Evolutionary conservation across 2,113 vertebrate genomes (phyloP), one percentile per base, ranked within the genome.

Genomic region (Pterophyllum scalare): DNA sequence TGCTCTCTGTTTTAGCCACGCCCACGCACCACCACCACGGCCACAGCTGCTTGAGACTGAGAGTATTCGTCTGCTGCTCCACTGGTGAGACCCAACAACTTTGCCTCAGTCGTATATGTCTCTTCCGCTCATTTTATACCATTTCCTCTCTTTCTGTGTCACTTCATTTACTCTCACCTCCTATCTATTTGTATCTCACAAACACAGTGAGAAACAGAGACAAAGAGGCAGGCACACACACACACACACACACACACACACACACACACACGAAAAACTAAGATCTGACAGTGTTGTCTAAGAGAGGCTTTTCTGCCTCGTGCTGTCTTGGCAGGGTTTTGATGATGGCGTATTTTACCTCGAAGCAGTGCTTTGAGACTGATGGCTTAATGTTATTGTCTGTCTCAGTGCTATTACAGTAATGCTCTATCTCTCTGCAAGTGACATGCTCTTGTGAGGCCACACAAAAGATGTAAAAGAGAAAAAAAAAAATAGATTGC

Each of bases 31-130:
- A 98, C 94, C 97, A 97, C 94, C 97, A 97, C 83, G 97, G 95
- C 91, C 97, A 97, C 87, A 96, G 96, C 94, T 99, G 98, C 95
- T 96, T 99, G 91, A 96, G 96, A 95, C 97, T 99, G 97, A 96
- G 97, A 83, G 97, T 99, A 81, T 98, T 96, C 22, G 98, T 99
- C 86, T 99, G 98, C 96, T 99, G 98, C 38, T 96, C 97, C 88
- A 97, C 97, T 85, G 97, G 98, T 99, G 92, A 97, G 97, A 96
- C 52, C 49, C 14, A 4, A 24, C 49, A 28, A n/a, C 52, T 54
- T 19, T 70, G 65, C 65, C 43, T 54, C 8, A 54, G 67, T 31
- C 46, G 46, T n/a, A 54, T 33, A 54, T 2, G 17, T 72, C 26
- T 72, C 46, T 28, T 72, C 46, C 3, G 0, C 26, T 54, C 26